Evolutionary conservation across 2,113 vertebrate species (phyloP), one percentile per base, ranked within the genome.

Genomic region (Colius striatus): DNA sequence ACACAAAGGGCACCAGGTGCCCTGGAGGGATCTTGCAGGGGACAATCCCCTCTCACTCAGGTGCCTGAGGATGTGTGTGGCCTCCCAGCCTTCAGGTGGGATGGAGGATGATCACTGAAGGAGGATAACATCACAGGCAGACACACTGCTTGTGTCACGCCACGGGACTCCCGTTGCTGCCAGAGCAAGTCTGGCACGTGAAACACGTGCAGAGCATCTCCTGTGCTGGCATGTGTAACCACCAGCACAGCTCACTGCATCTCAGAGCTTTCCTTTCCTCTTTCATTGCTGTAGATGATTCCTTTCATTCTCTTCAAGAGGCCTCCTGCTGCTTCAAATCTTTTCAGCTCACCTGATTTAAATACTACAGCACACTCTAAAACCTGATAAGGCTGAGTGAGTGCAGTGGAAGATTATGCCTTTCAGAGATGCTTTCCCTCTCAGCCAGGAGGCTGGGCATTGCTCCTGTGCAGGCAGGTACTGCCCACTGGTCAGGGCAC

Each of bases 131-230:
- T 16, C 0, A 3, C 45, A 57, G 36, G 22, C 0, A 2, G 29
- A 29, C 1, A 2, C 1, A 1, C 13, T 2, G 1, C 26, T 54
- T 45, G 48, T 3, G 0, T 25, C 43, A 47, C 30, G 48, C 36
- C 2, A 2, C 0, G 3, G 63, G 78, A 32, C 9, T 21, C 60
- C 34, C 9, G 6, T 14, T 0, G 2, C 43, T 84, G 62, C 54
- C 30, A 34, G 16, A 1, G 2, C 50, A 11, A 5, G 47, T 22
- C 29, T 29, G 29, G 27, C 53, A 23, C 1, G 0, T 3, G 57
- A 51, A 22, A 23, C 9, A 26, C 0, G 0, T 25, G 30, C 4
- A 1, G 19, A 55, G 43, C 71, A 30, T 29, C 12, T 32, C 23
- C 75, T 32, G 74, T 29, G 48, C 78, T 48, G 29, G 29, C 1